Percentiles rank a stretch among this genome's conserved stretches.
Evolutionary conservation across 1,140 invertebrate genomes (phyloP).

Genomic region (Diabrotica undecimpunctata): DNA sequence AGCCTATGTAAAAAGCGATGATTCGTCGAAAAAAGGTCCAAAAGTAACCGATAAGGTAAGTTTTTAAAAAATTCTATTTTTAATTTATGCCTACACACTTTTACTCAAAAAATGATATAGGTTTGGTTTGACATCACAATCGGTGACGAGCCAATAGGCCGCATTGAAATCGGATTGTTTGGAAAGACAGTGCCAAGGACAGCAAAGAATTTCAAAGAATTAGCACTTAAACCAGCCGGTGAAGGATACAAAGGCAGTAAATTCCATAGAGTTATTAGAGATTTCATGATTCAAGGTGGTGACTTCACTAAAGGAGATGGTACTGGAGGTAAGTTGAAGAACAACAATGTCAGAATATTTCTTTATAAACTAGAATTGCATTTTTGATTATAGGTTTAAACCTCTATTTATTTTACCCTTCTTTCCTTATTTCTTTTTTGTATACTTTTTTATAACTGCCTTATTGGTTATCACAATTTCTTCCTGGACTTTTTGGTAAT

Average conservation of each 20-base stretch:
- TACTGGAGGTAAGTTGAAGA: conserved; percentile 67
- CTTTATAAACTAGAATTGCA: conserved; percentile 1
- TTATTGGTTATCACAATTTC: too few relatives aligned
- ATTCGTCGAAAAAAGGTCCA: conserved; percentile 56
- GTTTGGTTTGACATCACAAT: conserved; percentile 93
- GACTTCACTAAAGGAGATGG: conserved; percentile 92
- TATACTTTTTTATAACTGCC: too few relatives aligned
- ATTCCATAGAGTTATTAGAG: conserved; percentile 90
- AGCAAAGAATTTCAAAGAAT: conserved; percentile 83
- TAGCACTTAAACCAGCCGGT: conserved; percentile 72
- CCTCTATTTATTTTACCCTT: too few relatives aligned
- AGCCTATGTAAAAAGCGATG: conserved; percentile 22
- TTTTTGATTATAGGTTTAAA: neutral
- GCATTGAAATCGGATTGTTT: conserved; percentile 88
- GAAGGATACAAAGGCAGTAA: conserved; percentile 86
- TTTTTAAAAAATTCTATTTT: conserved; percentile 1
- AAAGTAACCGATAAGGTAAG: conserved; percentile 74
- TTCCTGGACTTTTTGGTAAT: too few relatives aligned
- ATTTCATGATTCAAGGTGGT: conserved; percentile 95
- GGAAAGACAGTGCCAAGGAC: conserved; percentile 97
- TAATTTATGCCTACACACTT: neutral
- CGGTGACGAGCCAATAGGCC: conserved; percentile 71
- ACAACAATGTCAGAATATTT: conserved; percentile 6
- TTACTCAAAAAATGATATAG: conserved; percentile 53
- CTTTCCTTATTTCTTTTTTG: too few relatives aligned